Conservation (phyloP, 2,888 invertebrate genomes). For the Hyppa rectilinea region DNA sequence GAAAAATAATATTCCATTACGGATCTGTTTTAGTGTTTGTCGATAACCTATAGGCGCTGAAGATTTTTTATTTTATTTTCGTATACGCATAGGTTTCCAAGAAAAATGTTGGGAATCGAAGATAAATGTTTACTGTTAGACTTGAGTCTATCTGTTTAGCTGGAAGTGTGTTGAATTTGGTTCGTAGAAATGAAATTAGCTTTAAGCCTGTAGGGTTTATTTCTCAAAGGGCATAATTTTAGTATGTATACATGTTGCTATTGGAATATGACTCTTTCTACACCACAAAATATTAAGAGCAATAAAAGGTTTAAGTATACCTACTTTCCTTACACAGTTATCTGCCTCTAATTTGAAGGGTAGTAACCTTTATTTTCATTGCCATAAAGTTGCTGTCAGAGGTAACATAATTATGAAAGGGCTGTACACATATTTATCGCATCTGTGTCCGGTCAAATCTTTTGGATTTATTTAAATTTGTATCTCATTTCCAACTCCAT, state of each 20-base stretch:
- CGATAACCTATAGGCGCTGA: constrained; percentile 56
- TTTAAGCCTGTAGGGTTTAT: no score
- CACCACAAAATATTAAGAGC: neutral
- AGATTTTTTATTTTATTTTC: constrained; percentile 43
- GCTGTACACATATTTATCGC: no score
- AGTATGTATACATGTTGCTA: no score
- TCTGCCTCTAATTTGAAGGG: no score
- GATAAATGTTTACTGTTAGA: constrained; percentile 23
- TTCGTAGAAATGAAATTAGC: neutral
- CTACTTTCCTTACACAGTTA: neutral
- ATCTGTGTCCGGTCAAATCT: no score
- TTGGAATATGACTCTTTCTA: neutral
- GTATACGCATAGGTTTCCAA: neutral
- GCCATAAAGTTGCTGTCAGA: no score
- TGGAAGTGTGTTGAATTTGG: neutral
- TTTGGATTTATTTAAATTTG: no score
- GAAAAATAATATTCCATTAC: constrained; percentile 67
- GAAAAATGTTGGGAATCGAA: constrained; percentile 11
- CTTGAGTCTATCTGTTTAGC: neutral
- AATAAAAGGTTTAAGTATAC: no score
- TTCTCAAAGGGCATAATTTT: neutral
- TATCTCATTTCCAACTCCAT: no score
- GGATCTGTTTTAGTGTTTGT: constrained; percentile 59
- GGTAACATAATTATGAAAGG: no score
- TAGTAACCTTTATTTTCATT: no score